These are phyloP conservation scores for Coenobita brevimanus DNA, from an alignment of 1,140 invertebrate species.

Conservation along the genomic window DNA sequence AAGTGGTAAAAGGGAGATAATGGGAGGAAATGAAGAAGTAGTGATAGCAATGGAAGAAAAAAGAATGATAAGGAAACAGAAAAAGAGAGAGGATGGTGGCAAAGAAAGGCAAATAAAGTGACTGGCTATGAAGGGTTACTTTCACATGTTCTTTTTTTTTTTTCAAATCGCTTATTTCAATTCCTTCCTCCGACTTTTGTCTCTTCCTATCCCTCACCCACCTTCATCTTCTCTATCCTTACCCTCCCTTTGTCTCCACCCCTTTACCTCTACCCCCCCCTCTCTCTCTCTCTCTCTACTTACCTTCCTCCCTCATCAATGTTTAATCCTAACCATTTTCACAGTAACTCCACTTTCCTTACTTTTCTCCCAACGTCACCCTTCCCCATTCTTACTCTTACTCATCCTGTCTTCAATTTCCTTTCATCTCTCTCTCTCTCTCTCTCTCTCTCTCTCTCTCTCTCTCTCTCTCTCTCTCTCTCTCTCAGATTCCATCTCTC, in stretches of 20 bases:
- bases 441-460: conserved; percentile 27
- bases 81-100: neutral
- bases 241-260: too few relatives aligned
- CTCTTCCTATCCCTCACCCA: neutral
- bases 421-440: neutral
- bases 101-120: neutral
- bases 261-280: too few relatives aligned
- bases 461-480: conserved; percentile 36
- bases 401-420: neutral
- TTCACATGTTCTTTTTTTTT: neutral
- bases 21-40: neutral
- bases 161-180: neutral
- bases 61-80: neutral
- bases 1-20: neutral
- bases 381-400: neutral
- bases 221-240: neutral
- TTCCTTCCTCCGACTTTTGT: neutral
- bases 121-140: neutral
- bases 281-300: neutral
- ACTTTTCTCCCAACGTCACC: neutral
- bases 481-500: too few relatives aligned
- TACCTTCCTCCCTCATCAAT: neutral
- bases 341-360: neutral
- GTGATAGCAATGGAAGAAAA: neutral
- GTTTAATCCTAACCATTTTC: neutral